Percentiles rank a stretch among this genome's conserved stretches.
Evolutionary conservation across 1,140 invertebrate species (phyloP).

Genomic region (Drosophila rhopaloa): DNA sequence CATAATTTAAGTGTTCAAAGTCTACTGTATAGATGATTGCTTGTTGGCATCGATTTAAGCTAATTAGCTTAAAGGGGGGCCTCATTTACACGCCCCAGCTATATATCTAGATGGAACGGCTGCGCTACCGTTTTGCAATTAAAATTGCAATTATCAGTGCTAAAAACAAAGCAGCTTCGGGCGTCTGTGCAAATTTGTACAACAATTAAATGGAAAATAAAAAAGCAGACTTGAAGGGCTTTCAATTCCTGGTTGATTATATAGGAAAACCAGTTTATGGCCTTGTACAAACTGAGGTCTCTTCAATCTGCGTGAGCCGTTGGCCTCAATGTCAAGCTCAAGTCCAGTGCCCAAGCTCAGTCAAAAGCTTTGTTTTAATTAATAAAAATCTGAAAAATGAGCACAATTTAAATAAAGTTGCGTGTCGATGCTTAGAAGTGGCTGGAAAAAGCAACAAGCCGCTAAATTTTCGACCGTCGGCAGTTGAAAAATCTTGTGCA

Average conservation of each 20-base stretch:
- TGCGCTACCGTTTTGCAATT: constrained; percentile 38
- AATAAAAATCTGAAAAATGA: constrained; percentile 65
- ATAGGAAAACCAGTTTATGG: constrained; percentile 39
- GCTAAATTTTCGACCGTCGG: constrained; percentile 39
- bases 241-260: constrained; percentile 39
- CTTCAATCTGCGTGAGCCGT: constrained; percentile 15
- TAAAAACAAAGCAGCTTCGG: constrained; percentile 2
- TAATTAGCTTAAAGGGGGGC: constrained; percentile 48
- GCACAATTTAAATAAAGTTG: constrained; percentile 69
- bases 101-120: constrained; percentile 4
- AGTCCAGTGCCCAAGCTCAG: constrained; percentile 16
- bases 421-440: constrained; percentile 52
- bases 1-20: neutral
- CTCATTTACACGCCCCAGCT: constrained; percentile 35
- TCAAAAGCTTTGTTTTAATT: constrained; percentile 54
- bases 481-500: constrained; percentile 57
- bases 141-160: constrained; percentile 38
- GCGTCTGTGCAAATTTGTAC: constrained; percentile 27
- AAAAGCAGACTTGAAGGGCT: constrained; percentile 15
- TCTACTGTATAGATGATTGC: constrained; percentile 6
- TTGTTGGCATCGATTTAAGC: constrained; percentile 38
- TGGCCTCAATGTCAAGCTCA: constrained; percentile 52
- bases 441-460: constrained; percentile 16
- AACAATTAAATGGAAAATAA: constrained; percentile 35
- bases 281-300: constrained; percentile 23